Percentiles rank a stretch among this genome's conserved stretches.
Conservation (phyloP, 2,888 invertebrate genomes). For the Calephelis perditalis region DNA sequence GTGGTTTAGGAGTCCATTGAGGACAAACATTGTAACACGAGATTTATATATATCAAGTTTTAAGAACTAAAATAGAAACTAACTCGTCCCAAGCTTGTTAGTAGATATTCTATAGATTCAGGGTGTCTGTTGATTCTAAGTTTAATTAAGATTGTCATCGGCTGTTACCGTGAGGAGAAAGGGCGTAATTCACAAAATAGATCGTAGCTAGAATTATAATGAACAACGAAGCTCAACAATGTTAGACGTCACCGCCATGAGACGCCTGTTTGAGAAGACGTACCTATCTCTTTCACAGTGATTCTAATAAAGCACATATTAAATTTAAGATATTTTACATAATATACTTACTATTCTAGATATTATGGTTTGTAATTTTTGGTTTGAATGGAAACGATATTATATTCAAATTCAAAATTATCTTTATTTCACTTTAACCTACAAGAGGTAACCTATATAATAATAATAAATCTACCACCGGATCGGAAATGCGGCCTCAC, state of each 20-base stretch:
- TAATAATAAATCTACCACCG: no score
- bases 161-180: neutral
- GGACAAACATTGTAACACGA: no score
- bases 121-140: neutral
- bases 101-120: slow-evolving; percentile 2
- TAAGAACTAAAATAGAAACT: no score
- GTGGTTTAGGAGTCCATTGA: no score
- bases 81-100: neutral
- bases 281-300: neutral
- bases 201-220: slow-evolving; percentile 13
- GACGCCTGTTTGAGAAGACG: slow-evolving; percentile 10
- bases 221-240: slow-evolving; percentile 5
- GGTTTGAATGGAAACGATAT: no score
- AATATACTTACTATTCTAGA: neutral
- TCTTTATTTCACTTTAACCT: no score
- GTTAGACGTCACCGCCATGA: slow-evolving; percentile 9
- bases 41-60: no score
- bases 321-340: neutral
- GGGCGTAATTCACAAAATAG: slow-evolving; percentile 8
- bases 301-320: neutral
- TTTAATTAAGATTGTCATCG: slow-evolving; percentile 11
- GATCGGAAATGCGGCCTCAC: no score
- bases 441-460: neutral
- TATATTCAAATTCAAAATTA: neutral
- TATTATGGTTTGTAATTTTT: neutral